phyloP scores from a whole-genome alignment of 2,888 invertebrate species.

The Mesoligia furuncula region DNA sequence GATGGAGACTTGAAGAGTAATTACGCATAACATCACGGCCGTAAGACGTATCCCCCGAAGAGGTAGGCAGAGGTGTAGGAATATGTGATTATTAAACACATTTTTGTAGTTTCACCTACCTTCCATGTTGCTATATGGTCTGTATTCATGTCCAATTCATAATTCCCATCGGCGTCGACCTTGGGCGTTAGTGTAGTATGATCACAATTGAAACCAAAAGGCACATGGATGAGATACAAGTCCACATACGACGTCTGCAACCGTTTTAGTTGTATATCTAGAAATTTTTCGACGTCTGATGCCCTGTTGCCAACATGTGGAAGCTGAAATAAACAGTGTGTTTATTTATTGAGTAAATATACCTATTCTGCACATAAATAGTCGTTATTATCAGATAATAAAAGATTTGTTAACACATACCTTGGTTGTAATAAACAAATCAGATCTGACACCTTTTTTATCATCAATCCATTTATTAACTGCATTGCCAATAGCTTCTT shows the following conservation, averaged over 20 bases:
- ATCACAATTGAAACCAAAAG: constrained; percentile 92
- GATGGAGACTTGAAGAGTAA: background rate
- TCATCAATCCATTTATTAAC: constrained; percentile 92
- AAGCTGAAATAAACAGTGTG: constrained; percentile 86
- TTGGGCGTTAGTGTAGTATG: constrained; percentile 89
- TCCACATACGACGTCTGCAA: constrained; percentile 93
- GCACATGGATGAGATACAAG: constrained; percentile 94
- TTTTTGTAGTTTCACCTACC: constrained; percentile 79
- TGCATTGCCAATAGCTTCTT: constrained; percentile 93
- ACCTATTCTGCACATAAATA: background rate
- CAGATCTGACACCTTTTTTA: constrained; percentile 92
- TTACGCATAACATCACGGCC: background rate
- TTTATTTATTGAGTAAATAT: background rate
- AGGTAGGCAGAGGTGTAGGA: background rate
- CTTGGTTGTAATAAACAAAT: constrained; percentile 95
- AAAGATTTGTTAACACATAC: constrained; percentile 77
- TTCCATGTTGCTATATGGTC: constrained; percentile 93
- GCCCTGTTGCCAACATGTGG: constrained; percentile 93
- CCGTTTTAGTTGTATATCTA: constrained; percentile 91
- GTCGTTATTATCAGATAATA: background rate
- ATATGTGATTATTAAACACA: background rate
- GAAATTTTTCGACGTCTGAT: constrained; percentile 92
- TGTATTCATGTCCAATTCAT: constrained; percentile 91
- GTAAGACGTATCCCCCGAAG: background rate
- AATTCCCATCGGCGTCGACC: constrained; percentile 90